These are phyloP conservation scores for Sarcophaga caerulescens DNA, from an alignment of 2,888 invertebrate genomes.

Conservation along the genomic window DNA sequence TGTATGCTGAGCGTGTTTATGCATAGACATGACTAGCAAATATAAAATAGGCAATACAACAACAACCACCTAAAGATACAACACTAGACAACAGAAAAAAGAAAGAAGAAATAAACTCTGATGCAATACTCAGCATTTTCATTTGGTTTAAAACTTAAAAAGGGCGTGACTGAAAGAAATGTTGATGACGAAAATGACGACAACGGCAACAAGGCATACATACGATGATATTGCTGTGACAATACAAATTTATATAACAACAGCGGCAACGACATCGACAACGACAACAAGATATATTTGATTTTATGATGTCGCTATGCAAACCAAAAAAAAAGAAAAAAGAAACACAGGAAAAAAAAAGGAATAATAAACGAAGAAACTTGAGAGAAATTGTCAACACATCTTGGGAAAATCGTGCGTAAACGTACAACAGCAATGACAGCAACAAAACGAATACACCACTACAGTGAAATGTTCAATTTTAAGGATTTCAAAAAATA, in stretches of 20 bases:
- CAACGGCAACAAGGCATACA: constrained; percentile 26
- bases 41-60: constrained; percentile 38
- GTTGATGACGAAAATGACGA: constrained; percentile 60
- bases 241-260: constrained; percentile 37
- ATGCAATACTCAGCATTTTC: constrained; percentile 68
- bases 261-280: constrained; percentile 25
- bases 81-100: constrained; percentile 21
- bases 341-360: not conserved
- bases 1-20: not conserved
- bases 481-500: not conserved
- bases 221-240: constrained; percentile 51
- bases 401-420: constrained; percentile 1
- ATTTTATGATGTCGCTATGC: constrained; percentile 36
- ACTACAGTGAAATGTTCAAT: not conserved
- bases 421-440: not conserved
- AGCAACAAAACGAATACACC: not conserved
- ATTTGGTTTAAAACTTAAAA: constrained; percentile 76
- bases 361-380: constrained; percentile 12
- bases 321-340: not conserved
- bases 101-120: constrained; percentile 9
- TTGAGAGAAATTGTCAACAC: constrained; percentile 14
- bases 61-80: constrained; percentile 25
- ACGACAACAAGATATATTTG: constrained; percentile 37
- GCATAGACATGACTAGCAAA: constrained; percentile 5
- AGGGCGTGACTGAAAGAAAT: constrained; percentile 75